These are phyloP conservation scores for Triops longicaudatus DNA, from an alignment of 1,140 invertebrate genomes.

Conservation along the genomic window DNA sequence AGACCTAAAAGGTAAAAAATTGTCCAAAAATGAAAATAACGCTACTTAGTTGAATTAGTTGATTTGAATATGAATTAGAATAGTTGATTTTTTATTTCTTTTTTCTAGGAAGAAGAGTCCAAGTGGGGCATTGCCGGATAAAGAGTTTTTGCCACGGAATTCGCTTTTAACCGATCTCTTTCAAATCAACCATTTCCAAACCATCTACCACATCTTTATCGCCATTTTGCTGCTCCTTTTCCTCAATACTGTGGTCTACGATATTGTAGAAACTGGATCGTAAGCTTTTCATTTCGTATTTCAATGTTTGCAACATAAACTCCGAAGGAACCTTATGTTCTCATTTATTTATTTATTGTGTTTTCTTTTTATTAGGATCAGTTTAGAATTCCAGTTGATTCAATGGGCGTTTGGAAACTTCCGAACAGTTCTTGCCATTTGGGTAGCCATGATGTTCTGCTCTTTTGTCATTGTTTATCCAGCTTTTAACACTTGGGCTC, in stretches of 20 bases:
- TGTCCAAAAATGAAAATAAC: too few species aligned
- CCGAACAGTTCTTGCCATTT: conserved; percentile 45
- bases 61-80: too few species aligned
- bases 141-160: conserved; percentile 57
- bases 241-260: conserved; percentile 59
- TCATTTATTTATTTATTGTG: too few species aligned
- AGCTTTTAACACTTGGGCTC: conserved; percentile 43
- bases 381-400: conserved; percentile 48
- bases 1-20: neutral
- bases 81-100: too few species aligned
- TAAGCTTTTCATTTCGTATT: conserved; percentile 43
- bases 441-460: conserved; percentile 47
- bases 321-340: too few species aligned
- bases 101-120: conserved; percentile 34
- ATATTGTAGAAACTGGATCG: conserved; percentile 63
- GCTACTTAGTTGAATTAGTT: too few species aligned
- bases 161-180: conserved; percentile 69
- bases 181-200: conserved; percentile 65
- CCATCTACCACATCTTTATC: conserved; percentile 76
- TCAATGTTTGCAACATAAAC: too few species aligned
- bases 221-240: conserved; percentile 65
- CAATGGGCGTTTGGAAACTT: conserved; percentile 48
- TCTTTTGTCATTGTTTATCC: conserved; percentile 45
- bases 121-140: conserved; percentile 44
- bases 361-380: conserved; percentile 41